Base-by-base conservation (phyloP, 2,888 invertebrate genomes). In the Apodemia duryi region DNA sequence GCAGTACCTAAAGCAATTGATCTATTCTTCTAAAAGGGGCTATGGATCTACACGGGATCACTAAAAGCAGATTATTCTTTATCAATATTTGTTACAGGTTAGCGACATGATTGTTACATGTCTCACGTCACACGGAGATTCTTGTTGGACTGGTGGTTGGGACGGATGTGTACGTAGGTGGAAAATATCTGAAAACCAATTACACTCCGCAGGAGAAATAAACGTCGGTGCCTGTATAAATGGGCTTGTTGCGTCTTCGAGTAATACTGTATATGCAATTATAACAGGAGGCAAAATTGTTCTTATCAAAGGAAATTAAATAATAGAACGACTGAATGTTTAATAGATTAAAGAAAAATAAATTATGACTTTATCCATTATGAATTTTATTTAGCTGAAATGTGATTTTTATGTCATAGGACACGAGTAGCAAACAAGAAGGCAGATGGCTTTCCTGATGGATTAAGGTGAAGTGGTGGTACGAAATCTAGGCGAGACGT, bases 91-190 rank as follows among this genome's bases (percentile, higher is more conserved):
- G 67, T 71, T 66, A 35, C 74, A 91, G 91, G 89, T 83, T 1
- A 91, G 91, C 69, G 88, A 91, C 65, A 87, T 91, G 90, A 90
- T 91, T 70, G 77, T 94, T 51, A 93, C 93, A 63, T 86, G 87
- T 68, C 69, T 94, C 60, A 84, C 88, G 38, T 78, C 86, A 6
- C 84, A 79, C 21, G 84, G 87, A 0, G 79, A 82, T 67, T 79
- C 82, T 69, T 85, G 90, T 6, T 94, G 93, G 86, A 93, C 93
- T 1, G 94, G 91, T 1, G 93, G 94, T 10, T 90, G 93, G 84
- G 93, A 94, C 70, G 94, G 94, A 21, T 80, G 80, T 66, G 80
- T 94, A 52, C 83, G 85, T 63, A 78, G 91, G 38, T 91, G 87
- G 87, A 84, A 82, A 68, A 83, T 90, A 52, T 68, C 71, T 1